Evolutionary conservation across 2,113 vertebrate species (phyloP).

Genomic region (Alligator mississippiensis): DNA sequence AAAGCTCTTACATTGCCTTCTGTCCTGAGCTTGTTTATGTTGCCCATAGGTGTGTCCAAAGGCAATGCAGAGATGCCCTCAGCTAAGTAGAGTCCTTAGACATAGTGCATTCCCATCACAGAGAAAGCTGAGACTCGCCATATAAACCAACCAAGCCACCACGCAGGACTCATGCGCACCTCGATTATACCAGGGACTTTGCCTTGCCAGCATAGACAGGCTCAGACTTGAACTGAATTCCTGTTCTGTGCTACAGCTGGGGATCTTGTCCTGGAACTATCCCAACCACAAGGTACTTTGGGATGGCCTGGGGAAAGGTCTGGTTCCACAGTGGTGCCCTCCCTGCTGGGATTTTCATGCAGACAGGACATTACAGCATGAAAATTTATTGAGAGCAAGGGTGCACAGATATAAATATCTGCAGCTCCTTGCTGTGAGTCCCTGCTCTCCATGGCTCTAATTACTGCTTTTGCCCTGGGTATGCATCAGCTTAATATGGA

Average conservation of each 20-base stretch:
- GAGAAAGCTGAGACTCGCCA: not conserved
- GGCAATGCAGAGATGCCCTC: not conserved
- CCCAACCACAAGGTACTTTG: not conserved
- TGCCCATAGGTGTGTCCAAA: not conserved
- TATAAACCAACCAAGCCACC: not conserved
- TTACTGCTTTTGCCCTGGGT: slow-evolving; percentile 62
- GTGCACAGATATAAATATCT: not conserved
- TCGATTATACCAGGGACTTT: not conserved
- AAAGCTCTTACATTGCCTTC: no score
- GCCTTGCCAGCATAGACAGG: not conserved
- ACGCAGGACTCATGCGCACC: not conserved
- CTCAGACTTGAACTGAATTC: not conserved
- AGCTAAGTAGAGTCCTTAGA: not conserved
- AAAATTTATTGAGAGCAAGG: not conserved
- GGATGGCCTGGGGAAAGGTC: not conserved
- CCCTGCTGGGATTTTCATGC: accelerated
- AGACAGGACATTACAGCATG: not conserved
- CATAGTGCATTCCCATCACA: no score
- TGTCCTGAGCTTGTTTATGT: no score
- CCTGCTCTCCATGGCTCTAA: slow-evolving; percentile 32
- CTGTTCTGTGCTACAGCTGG: not conserved
- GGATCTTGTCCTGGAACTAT: not conserved
- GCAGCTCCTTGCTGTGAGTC: slow-evolving; percentile 34
- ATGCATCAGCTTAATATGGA: slow-evolving; percentile 49
- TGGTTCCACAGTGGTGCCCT: not conserved